Evolutionary conservation across 2,113 vertebrate species (phyloP), one percentile per base, ranked within the genome.

Genomic region (Zapus hudsonius): DNA sequence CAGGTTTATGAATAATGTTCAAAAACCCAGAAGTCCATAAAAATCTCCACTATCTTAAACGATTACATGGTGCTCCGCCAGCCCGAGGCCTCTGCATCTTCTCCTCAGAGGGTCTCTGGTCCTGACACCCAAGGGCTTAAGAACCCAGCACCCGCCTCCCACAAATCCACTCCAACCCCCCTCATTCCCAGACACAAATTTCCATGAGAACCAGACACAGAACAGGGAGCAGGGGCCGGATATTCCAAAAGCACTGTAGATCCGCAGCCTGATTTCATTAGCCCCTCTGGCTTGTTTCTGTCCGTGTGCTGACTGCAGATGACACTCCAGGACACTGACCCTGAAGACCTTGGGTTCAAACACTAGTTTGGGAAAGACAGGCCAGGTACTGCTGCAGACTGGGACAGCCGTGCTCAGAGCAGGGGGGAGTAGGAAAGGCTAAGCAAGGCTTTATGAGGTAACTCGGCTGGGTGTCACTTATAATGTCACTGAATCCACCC

Each of bases 201-300:
- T 97, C 94, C 96, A 97, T 96, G 95, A 95, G 96, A 97, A 94
- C 95, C 96, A 96, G 94, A 95, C 96, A 93, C 13, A 13, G 78
- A 33, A 70, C 84, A 93, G 67, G 92, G 87, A 61, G 69, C 42
- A 52, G 80, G 78, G 76, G 70, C 91, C 70, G 73, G 69, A 61
- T 44, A 55, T 61, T 82, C 84, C 92, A 72, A n/a, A 73, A 57
- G 73, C 17, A 0, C 42, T 42, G 31, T 81, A 17, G 67, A 78
- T 36, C 94, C 29, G 91, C 95, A 95, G 87, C 87, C 96, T 96
- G 93, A 23, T 93, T 96, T 94, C 95, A 95, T 96, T 64, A 90
- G 90, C 22, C 44, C 33, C 59, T 0, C 64, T 9, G 89, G 82
- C 96, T 81, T 57, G 64, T 74, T 95, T 96, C 94, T 93, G 55